These are phyloP conservation scores for Phthorimaea operculella DNA, from an alignment of 1,140 invertebrate genomes.

Conservation along the genomic window DNA sequence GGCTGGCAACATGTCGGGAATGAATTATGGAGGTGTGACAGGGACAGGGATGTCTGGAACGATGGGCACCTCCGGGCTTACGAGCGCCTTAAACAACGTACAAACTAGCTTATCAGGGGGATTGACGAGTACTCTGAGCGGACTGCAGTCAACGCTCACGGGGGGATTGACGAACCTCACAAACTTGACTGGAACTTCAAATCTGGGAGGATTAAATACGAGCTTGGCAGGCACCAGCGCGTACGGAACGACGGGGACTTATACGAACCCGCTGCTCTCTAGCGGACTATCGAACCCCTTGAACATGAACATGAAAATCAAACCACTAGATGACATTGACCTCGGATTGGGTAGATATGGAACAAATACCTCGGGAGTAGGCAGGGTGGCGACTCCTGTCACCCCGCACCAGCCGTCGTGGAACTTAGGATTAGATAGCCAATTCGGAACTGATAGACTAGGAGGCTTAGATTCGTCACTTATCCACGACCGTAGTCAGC, in stretches of 20 bases:
- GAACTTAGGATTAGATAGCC: constrained; percentile 72
- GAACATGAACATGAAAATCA: constrained; percentile 69
- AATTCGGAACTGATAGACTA: constrained; percentile 70
- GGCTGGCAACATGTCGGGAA: constrained; percentile 48
- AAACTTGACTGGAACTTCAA: constrained; percentile 57
- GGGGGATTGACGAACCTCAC: constrained; percentile 56
- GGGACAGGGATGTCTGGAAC: constrained; percentile 49
- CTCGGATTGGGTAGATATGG: constrained; percentile 70
- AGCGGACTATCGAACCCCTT: constrained; percentile 55
- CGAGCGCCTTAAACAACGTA: constrained; percentile 56
- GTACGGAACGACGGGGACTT: constrained; percentile 68
- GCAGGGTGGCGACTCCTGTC: constrained; percentile 72
- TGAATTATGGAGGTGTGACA: constrained; percentile 48
- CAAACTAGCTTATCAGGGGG: constrained; percentile 57
- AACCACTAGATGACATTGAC: constrained; percentile 76
- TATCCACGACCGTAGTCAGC: constrained; percentile 67
- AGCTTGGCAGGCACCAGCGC: constrained; percentile 58
- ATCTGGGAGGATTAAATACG: constrained; percentile 61
- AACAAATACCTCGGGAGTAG: constrained; percentile 48
- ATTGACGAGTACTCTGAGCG: constrained; percentile 49
- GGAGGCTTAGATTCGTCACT: constrained; percentile 61
- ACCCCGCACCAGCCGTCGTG: constrained; percentile 69
- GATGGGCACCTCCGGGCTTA: constrained; percentile 47
- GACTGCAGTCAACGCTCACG: constrained; percentile 52
- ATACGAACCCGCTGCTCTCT: constrained; percentile 71